Conservation (phyloP, 2,113 vertebrate genomes). For the Odocoileus virginianus region DNA sequence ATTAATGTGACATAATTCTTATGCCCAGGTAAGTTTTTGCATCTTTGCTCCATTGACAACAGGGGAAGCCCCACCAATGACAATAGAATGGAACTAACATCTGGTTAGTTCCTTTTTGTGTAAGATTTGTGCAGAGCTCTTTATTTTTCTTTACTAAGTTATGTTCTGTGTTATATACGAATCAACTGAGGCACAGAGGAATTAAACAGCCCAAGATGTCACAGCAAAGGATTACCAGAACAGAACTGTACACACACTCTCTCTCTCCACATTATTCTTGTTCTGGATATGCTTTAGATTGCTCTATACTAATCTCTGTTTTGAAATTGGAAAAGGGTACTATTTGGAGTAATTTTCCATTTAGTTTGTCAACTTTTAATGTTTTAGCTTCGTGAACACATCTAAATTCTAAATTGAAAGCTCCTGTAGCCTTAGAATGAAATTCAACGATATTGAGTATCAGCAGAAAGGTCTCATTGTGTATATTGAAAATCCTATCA, state of each 20-base stretch:
- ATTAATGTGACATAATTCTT: background rate
- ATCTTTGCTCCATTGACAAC: background rate
- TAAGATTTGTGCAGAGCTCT: background rate
- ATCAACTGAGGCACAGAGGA: background rate
- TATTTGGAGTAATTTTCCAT: background rate
- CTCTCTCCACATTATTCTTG: background rate
- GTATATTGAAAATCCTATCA: constrained; percentile 36
- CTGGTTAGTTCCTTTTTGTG: background rate
- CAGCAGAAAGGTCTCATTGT: constrained; percentile 39
- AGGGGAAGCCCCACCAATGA: background rate
- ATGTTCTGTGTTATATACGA: background rate
- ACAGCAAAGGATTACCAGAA: background rate
- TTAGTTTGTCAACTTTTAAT: background rate
- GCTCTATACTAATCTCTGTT: background rate
- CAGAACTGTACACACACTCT: background rate
- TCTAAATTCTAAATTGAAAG: constrained; percentile 5
- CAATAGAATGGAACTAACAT: background rate
- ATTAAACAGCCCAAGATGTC: background rate
- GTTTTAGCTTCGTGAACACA: constrained; percentile 9
- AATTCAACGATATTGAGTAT: background rate
- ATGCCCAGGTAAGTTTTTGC: background rate
- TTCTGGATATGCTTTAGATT: background rate
- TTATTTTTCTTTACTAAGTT: background rate
- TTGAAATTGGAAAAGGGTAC: background rate
- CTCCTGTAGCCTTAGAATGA: background rate